A percentile compares a stretch with the other conserved stretches of the same genome.
Evolutionary conservation across 2,888 invertebrate genomes (phyloP).

Genomic region (Cabera pusaria): DNA sequence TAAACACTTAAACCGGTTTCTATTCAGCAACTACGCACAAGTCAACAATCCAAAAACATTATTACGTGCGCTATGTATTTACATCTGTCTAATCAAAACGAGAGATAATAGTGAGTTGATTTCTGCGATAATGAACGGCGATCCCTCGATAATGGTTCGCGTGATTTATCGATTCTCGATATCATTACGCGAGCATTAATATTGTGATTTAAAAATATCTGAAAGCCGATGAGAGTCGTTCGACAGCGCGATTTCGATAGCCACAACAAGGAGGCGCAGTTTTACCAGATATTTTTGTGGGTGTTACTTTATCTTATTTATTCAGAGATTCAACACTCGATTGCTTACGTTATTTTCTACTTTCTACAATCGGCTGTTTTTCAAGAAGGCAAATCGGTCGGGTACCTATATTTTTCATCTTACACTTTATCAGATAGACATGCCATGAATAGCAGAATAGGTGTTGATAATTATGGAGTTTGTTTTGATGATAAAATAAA

Average conservation of each 20-base stretch:
- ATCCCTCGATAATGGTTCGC: conserved; percentile 15
- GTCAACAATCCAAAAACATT: conserved; percentile 39
- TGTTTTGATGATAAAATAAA: conserved; percentile 5
- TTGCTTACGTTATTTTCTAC: conserved; percentile 12
- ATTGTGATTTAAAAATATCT: conserved; percentile 11
- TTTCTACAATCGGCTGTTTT: conserved; percentile 11
- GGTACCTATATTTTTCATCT: conserved; percentile 8
- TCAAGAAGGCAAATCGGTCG: conserved; percentile 10
- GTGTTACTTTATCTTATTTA: conserved; percentile 12
- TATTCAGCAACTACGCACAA: conserved; percentile 45
- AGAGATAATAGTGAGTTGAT: conserved; percentile 25
- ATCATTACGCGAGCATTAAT: conserved; percentile 7
- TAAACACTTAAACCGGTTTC: conserved; percentile 46
- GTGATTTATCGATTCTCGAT: conserved; percentile 18
- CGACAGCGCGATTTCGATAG: conserved; percentile 6
- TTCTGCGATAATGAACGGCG: conserved; percentile 29
- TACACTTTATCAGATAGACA: conserved; percentile 7
- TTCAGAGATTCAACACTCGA: conserved; percentile 9
- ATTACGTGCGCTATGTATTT: conserved; percentile 45
- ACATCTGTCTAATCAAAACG: conserved; percentile 38
- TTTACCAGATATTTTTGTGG: conserved; percentile 11
- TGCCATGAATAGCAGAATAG: no score
- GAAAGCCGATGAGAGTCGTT: no score
- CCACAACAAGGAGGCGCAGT: conserved; percentile 7
- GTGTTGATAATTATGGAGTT: no score